Evolutionary conservation across 30 jellyfish, hydroid and myxozoan genomes (phyloP).

Genomic region (Aurelia coerulea): DNA sequence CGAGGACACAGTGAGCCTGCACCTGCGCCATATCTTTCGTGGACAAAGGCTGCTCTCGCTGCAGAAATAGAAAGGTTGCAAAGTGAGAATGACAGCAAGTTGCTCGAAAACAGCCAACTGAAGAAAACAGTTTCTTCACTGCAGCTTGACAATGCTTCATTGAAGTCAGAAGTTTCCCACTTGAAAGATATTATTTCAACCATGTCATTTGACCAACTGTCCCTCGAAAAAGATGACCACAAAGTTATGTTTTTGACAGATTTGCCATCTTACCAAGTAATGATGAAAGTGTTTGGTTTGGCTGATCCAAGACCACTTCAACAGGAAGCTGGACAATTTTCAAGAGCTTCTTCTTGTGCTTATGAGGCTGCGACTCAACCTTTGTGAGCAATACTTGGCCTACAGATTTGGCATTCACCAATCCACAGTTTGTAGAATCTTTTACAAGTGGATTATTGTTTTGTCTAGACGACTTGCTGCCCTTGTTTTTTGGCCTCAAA

Average conservation of each 20-base stretch:
- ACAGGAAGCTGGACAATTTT: not conserved
- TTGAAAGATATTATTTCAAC: not conserved
- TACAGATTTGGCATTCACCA: not conserved
- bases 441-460: too few relatives aligned
- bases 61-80: too few relatives aligned
- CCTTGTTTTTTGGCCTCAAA: too few relatives aligned
- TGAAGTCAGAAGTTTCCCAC: not conserved
- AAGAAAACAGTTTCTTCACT: not conserved
- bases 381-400: conserved; percentile 13
- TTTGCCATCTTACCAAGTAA: not conserved
- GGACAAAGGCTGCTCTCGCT: too few relatives aligned
- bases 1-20: too few relatives aligned
- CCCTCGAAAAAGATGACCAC: not conserved
- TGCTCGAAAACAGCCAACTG: not conserved
- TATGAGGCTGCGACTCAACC: not conserved
- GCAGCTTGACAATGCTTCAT: not conserved
- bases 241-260: not conserved
- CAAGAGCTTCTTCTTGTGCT: not conserved
- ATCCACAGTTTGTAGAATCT: not conserved
- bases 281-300: not conserved
- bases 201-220: not conserved
- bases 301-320: not conserved
- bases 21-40: too few relatives aligned
- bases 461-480: too few relatives aligned
- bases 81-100: too few relatives aligned